phyloP scores from a whole-genome alignment of 2,797 vertebrate species.

The Pachyuromys duprasi region DNA sequence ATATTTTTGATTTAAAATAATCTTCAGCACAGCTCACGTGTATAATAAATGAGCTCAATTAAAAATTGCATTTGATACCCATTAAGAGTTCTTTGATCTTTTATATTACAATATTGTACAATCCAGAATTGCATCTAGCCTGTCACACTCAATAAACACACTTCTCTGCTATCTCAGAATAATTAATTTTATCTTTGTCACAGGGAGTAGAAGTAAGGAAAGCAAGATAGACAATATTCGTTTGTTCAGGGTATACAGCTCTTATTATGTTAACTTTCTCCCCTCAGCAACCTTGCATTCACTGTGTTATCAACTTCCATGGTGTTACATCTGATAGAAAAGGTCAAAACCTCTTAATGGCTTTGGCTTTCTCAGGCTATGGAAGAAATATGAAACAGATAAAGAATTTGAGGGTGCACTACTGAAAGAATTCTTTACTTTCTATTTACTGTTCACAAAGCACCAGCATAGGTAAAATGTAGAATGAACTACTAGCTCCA shows the following conservation, averaged over 20 bases:
- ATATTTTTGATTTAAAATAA: slow-evolving; percentile 53
- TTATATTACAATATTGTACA: slow-evolving; percentile 73
- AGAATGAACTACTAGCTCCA: not conserved
- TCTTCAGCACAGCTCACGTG: slow-evolving; percentile 64
- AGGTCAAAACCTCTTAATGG: not conserved
- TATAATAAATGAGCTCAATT: slow-evolving; percentile 78
- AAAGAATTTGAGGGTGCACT: not conserved
- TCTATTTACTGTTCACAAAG: not conserved
- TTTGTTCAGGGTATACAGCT: slow-evolving; percentile 66
- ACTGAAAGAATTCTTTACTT: not conserved
- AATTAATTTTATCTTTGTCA: slow-evolving; percentile 82
- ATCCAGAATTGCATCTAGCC: slow-evolving; percentile 70
- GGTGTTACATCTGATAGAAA: slow-evolving; percentile 60
- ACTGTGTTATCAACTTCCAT: not conserved
- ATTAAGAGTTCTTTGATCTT: slow-evolving; percentile 80
- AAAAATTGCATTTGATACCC: slow-evolving; percentile 75
- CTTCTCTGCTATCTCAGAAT: slow-evolving; percentile 73
- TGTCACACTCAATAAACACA: slow-evolving; percentile 78
- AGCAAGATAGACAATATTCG: slow-evolving; percentile 44
- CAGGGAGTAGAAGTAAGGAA: slow-evolving; percentile 73
- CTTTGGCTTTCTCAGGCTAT: not conserved
- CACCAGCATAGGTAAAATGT: not conserved
- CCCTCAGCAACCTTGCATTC: slow-evolving; percentile 7
- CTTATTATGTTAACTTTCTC: slow-evolving; percentile 49
- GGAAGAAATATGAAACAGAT: slow-evolving; percentile 17